Percentiles rank a stretch among this genome's conserved stretches.
Evolutionary conservation across 1,140 invertebrate genomes (phyloP).

Genomic region (Hyles euphorbiae): DNA sequence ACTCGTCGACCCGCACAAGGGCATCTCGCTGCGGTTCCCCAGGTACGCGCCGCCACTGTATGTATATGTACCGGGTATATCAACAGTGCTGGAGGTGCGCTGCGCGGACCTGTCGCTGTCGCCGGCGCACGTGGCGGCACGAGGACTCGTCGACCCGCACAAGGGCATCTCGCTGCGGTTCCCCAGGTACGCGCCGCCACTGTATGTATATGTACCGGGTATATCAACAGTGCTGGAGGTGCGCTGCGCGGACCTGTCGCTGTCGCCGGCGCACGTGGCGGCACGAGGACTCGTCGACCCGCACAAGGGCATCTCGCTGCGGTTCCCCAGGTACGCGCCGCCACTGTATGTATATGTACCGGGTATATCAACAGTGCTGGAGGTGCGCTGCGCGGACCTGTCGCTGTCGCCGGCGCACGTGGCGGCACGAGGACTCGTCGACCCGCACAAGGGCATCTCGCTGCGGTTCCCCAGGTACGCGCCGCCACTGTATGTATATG

Average conservation of each 20-base stretch:
- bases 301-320: constrained; percentile 93
- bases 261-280: constrained; percentile 96
- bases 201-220: neutral
- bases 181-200: constrained; percentile 75
- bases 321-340: constrained; percentile 85
- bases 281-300: constrained; percentile 93
- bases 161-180: constrained; percentile 97
- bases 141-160: constrained; percentile 92
- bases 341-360: neutral
- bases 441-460: constrained; percentile 94
- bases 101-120: constrained; percentile 98
- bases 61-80: neutral
- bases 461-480: constrained; percentile 89
- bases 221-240: constrained; percentile 91
- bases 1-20: constrained; percentile 93
- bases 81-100: constrained; percentile 96
- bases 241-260: constrained; percentile 98
- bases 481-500: neutral
- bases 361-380: constrained; percentile 84
- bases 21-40: constrained; percentile 96
- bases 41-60: constrained; percentile 36
- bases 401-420: constrained; percentile 96
- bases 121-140: constrained; percentile 93
- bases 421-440: constrained; percentile 93
- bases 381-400: constrained; percentile 98